Base-by-base conservation (phyloP, 30 jellyfish, hydroid and myxozoan species). In the Chrysaora quinquecirrha region DNA sequence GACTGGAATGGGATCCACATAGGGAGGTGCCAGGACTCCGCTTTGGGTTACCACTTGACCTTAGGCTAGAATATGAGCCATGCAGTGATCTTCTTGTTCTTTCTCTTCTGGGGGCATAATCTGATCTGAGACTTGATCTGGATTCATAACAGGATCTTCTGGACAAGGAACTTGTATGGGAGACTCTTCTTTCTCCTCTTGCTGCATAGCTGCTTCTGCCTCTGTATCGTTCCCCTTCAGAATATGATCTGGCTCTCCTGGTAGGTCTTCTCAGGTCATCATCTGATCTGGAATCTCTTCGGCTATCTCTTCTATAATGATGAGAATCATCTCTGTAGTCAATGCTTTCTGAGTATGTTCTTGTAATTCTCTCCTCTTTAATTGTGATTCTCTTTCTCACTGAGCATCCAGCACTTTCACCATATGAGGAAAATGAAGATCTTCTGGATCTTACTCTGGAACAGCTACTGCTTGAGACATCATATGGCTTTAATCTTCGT, bases 401-500 rank as follows among this genome's bases (percentile, higher is more conserved):
- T 52, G 68, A 52, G 29, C 68, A 3, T 12, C 12, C 19, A 3
- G 27, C 3, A 2, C 19, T 19, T 2, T 12, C 24, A 52, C 19
- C 68, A 52, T 25, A 20, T 3, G 68, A 52, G 12, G 29, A 10
- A 25, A 52, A 4, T 10, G 82, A 63, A 27, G 34, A 58, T 46
- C 48, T 46, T 9, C 81, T 64, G 3, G 60, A 11, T 22, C 76
- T 60, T 1, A 54, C 23, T 3, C 68, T 25, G 3, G 64, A 27
- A 19, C 63, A 23, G 27, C 82, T 84, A 35, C 87, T 61, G 56
- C 47, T 38, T 22, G 87, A 24, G 30, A 35, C 87, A 64, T 84
- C 83, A 61, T 71, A 84, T 19, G 94, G 94, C 71, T 60, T 84
- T 34, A 73, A 69, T 32, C 68, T 84, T 1, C 77, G 75, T 46